Base-by-base conservation (phyloP, 2,113 vertebrate species). In the Machaerirhynchus nigripectus region DNA sequence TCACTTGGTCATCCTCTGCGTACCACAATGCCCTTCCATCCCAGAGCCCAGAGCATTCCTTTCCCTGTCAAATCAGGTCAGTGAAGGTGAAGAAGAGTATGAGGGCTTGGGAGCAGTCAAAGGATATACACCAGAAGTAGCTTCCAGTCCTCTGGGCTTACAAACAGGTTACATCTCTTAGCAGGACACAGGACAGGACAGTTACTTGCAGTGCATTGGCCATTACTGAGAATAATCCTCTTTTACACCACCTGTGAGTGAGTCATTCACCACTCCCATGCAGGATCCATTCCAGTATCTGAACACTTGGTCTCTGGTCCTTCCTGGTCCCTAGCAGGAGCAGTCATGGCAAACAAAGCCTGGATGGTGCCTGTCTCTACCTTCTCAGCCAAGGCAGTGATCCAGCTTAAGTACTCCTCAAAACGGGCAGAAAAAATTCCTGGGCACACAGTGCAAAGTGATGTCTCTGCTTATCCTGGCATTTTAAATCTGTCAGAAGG, bases 161-260 rank as follows among this genome's bases (percentile, higher is more conserved):
- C 33, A 44, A 37, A 22, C 10, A 56, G 46, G 17, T 44, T 47
- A 42, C 4, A 0, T 56, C 57, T 63, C 67, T 35, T 19, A 57
- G 40, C 37, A 60, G n/a, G 52, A 30, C 30, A 26, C 44, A 50
- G 71, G 16, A 18, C 19, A 52, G 37, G 20, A 24, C 30, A 56
- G 40, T 31, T 88, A 37, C 57, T 59, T 4, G 0, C 52, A 21
- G 39, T 59, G 42, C 19, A 4, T 10, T 46, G 63, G 5, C 42
- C 26, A 12, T n/a, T 68, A 18, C 46, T 64, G 44, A 6, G 4
- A 37, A 27, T 57, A 79, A 42, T 57, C 37, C n/a, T 86, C 8
- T 69, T 68, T 82, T 28, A 21, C 33, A 35, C 4, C 9, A 17
- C 9, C 12, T 28, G 10, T 0, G 6, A 3, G 0, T 28, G 31